Percentiles rank a stretch among this genome's conserved stretches.
These are phyloP conservation scores for Clarias laeviceps DNA, from an alignment of 2,797 vertebrate genomes.

Conservation along the genomic window DNA sequence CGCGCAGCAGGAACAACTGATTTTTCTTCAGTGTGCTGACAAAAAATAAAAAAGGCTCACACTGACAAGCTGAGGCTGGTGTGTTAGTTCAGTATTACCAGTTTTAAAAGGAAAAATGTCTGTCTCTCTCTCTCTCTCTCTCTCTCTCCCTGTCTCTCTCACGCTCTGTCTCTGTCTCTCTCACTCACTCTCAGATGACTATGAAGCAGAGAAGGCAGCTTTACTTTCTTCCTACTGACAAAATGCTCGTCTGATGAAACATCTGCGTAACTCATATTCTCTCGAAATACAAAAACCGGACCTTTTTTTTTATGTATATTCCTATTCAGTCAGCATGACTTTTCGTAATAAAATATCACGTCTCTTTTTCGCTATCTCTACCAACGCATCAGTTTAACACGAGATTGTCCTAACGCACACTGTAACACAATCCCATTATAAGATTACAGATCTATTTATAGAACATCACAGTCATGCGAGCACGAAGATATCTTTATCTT, in stretches of 20 bases:
- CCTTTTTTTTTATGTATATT: not conserved
- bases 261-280: not conserved
- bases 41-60: not conserved
- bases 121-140: not conserved
- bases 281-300: not conserved
- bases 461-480: not conserved
- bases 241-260: slow-evolving; percentile 29
- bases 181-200: not conserved
- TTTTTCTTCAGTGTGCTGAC: not conserved
- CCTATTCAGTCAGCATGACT: not conserved
- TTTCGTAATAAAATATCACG: not conserved
- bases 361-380: not conserved
- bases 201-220: not conserved
- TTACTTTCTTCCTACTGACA: slow-evolving; percentile 9
- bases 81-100: not conserved
- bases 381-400: not conserved
- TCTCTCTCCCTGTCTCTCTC: not conserved
- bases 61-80: not conserved
- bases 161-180: not conserved
- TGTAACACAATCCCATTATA: not conserved
- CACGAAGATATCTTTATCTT: not conserved
- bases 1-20: not conserved
- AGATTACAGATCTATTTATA: slow-evolving; percentile 15
- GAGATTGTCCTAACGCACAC: not conserved
- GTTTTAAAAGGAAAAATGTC: not conserved